phyloP scores from a whole-genome alignment of 1,140 invertebrate species.

The Chironomus tepperi region DNA sequence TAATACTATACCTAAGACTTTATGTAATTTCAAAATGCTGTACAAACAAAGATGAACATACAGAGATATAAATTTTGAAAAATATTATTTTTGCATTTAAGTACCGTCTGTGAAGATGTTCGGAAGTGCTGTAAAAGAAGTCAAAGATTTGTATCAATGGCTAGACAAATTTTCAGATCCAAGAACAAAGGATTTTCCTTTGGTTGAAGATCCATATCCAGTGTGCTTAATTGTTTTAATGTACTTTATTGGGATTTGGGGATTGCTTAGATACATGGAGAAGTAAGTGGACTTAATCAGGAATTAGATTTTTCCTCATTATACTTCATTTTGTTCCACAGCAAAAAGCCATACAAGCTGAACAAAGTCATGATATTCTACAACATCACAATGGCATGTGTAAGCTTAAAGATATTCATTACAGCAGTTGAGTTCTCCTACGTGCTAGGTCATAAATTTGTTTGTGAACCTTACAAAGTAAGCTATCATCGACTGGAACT shows the following conservation, averaged over 20 bases:
- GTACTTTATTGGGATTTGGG: background rate
- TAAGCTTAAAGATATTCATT: background rate
- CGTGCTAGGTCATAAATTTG: background rate
- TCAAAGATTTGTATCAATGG: background rate
- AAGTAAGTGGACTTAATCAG: background rate
- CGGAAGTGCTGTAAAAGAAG: background rate
- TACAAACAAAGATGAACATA: background rate
- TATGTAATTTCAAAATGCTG: background rate
- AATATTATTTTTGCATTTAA: background rate
- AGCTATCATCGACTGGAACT: background rate
- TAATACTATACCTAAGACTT: background rate
- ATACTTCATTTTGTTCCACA: background rate
- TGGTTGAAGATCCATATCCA: background rate
- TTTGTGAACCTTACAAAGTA: background rate
- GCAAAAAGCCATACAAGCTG: background rate
- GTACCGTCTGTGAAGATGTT: background rate
- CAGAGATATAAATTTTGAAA: background rate
- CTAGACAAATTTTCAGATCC: background rate
- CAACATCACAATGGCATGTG: background rate
- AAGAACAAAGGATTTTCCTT: background rate
- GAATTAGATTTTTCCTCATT: background rate
- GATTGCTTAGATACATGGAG: background rate
- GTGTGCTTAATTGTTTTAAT: background rate
- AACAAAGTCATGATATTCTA: background rate
- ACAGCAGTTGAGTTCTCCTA: background rate